phyloP scores from a whole-genome alignment of 1,140 invertebrate genomes.

The Papilio xuthus region DNA sequence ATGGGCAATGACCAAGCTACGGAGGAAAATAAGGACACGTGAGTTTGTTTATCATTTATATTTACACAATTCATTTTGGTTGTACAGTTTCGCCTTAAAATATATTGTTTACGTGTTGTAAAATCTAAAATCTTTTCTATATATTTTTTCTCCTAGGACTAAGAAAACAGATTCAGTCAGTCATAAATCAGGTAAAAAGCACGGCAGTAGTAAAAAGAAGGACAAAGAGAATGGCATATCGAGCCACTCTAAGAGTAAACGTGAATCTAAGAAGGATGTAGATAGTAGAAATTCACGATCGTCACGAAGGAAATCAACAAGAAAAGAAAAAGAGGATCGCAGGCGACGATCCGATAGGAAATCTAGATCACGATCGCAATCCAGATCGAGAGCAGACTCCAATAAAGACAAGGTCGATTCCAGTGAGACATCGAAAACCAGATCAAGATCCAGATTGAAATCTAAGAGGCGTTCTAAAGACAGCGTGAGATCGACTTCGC shows the following conservation, averaged over 20 bases:
- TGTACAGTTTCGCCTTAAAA: background rate
- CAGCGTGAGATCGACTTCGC: slow-evolving; percentile 63
- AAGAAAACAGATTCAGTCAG: slow-evolving; percentile 47
- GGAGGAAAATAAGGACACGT: slow-evolving; percentile 62
- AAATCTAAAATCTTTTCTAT: too few relatives aligned
- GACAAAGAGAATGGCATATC: slow-evolving; percentile 55
- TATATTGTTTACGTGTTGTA: background rate
- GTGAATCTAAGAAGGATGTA: slow-evolving; percentile 62
- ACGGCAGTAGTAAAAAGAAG: slow-evolving; percentile 61
- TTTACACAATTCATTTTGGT: background rate
- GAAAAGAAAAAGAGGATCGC: slow-evolving; percentile 58
- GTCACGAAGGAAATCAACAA: slow-evolving; percentile 60
- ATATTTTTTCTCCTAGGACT: slow-evolving; percentile 41
- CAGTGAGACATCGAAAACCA: slow-evolving; percentile 56
- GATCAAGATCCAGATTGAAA: slow-evolving; percentile 63
- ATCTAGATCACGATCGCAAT: slow-evolving; percentile 55
- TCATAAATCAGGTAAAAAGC: slow-evolving; percentile 51
- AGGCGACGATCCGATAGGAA: slow-evolving; percentile 60
- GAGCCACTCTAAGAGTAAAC: slow-evolving; percentile 56
- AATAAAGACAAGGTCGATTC: slow-evolving; percentile 60
- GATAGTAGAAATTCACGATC: slow-evolving; percentile 65
- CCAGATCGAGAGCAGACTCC: slow-evolving; percentile 55
- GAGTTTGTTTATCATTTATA: slow-evolving; percentile 42
- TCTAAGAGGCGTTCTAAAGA: slow-evolving; percentile 62
- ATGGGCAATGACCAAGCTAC: slow-evolving; percentile 63